A percentile compares a stretch with the other conserved stretches of the same genome.
These are phyloP conservation scores for Nomada flava DNA, from an alignment of 2,888 invertebrate species.

Conservation along the genomic window DNA sequence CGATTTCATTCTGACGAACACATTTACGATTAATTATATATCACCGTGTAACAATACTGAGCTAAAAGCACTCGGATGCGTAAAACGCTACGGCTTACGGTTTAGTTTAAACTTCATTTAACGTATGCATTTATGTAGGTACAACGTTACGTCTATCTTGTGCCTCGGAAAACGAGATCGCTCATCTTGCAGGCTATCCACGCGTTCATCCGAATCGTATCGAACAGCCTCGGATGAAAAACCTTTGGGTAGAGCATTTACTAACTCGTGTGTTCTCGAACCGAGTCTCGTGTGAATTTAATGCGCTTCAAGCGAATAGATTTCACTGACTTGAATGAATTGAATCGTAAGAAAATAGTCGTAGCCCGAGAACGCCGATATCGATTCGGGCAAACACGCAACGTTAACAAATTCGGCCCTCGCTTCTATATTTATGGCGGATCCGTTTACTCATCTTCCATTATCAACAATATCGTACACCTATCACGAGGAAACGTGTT, in stretches of 20 bases:
- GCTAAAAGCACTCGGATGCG: conserved; percentile 45
- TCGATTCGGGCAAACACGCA: not conserved
- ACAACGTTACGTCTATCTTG: conserved; percentile 61
- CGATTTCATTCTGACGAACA: conserved; percentile 64
- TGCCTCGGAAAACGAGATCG: conserved; percentile 43
- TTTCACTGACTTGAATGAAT: not conserved
- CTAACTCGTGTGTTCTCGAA: not conserved
- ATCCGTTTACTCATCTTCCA: conserved; percentile 18
- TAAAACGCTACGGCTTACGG: conserved; percentile 47
- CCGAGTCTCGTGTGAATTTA: not conserved
- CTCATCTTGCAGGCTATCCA: conserved; percentile 5
- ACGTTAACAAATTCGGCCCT: not conserved
- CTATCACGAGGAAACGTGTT: conserved; percentile 60
- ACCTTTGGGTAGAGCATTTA: not conserved
- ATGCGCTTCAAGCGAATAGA: not conserved
- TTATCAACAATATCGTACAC: conserved; percentile 69
- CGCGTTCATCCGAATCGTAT: conserved; percentile 2
- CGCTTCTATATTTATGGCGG: conserved; percentile 11
- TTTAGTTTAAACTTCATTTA: conserved; percentile 41
- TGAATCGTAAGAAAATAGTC: not conserved
- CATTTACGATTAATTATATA: conserved; percentile 41
- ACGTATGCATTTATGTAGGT: conserved; percentile 44
- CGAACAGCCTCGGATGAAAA: not conserved
- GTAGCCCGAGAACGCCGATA: not conserved
- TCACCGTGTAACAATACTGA: conserved; percentile 32